Evolutionary conservation across 2,888 invertebrate genomes (phyloP), one percentile per base, ranked within the genome.

Genomic region (Dryobota labecula): DNA sequence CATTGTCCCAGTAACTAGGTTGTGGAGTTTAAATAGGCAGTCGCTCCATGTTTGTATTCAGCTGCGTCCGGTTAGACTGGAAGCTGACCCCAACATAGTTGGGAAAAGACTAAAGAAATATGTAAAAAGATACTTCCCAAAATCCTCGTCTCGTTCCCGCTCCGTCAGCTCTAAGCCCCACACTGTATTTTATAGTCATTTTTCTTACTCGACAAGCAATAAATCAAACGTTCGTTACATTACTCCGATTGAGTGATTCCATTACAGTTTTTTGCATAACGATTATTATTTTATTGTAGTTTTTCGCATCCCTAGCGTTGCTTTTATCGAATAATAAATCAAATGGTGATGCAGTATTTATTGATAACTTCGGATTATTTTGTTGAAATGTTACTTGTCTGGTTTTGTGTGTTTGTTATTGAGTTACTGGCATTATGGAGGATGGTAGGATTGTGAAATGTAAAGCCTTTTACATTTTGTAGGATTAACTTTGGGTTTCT

Each of bases 161-260:
- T 54, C 85, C 94, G 93, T 78, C 0, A 0, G 3, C 0, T 84
- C 1, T 87, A 92, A 94, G 87, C 18, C 70, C 18, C 60, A 33
- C 83, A 57, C 76, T 89, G 90, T 94, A 90, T 93, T 94, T 94
- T 94, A 90, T 91, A 94, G 90, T 94, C 93, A 95, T 95, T 95
- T 95, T 95, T 95, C 95, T 95, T 95, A 92, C 92, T 92, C 91
- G 89, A 89, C 85, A 87, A 88, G 91, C 90, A 92, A 95, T 95
- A 95, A 95, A 95, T 95, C 95, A 89, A 92, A 93, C 91, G 92
- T 90, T 90, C 91, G 93, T 86, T 91, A 92, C 95, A 95, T 95
- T 95, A 95, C 92, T 93, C 90, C 92, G 94, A 95, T 95, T 94
- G 94, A 95, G 91, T 91, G 94, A 94, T 94, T 93, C 95, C 94